These are phyloP conservation scores for Drosophila murphyi DNA, from an alignment of 1,140 invertebrate genomes.

Conservation along the genomic window DNA sequence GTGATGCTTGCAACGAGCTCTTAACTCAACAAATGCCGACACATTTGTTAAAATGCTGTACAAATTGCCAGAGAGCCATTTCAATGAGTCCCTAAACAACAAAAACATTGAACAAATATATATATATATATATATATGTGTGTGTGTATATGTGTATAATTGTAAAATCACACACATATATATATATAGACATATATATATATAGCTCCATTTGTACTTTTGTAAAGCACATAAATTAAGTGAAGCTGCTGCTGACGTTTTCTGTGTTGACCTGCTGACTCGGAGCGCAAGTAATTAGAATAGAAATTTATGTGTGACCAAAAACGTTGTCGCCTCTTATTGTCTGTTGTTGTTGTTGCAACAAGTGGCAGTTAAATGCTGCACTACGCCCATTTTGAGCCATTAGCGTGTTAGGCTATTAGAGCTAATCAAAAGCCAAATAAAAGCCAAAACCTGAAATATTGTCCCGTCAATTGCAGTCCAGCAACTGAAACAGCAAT, in stretches of 20 bases:
- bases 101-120: not conserved
- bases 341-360: constrained; percentile 58
- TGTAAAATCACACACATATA: constrained; percentile 2
- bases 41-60: constrained; percentile 60
- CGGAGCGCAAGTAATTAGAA: constrained; percentile 72
- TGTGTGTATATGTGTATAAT: not conserved
- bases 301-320: constrained; percentile 73
- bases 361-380: constrained; percentile 64
- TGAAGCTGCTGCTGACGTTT: constrained; percentile 45
- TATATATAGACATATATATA: not conserved
- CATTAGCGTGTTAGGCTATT: constrained; percentile 63
- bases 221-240: constrained; percentile 72
- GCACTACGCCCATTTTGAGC: constrained; percentile 10
- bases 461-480: constrained; percentile 50
- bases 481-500: constrained; percentile 10
- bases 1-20: constrained; percentile 34
- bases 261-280: constrained; percentile 61
- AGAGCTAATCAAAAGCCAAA: constrained; percentile 80
- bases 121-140: not conserved
- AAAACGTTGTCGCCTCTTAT: constrained; percentile 23
- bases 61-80: constrained; percentile 23
- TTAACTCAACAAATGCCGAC: constrained; percentile 35
- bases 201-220: constrained; percentile 55
- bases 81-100: constrained; percentile 10
- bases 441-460: constrained; percentile 63